phyloP scores from a whole-genome alignment of 2,113 vertebrate species.

The Bolborhynchus lineola region DNA sequence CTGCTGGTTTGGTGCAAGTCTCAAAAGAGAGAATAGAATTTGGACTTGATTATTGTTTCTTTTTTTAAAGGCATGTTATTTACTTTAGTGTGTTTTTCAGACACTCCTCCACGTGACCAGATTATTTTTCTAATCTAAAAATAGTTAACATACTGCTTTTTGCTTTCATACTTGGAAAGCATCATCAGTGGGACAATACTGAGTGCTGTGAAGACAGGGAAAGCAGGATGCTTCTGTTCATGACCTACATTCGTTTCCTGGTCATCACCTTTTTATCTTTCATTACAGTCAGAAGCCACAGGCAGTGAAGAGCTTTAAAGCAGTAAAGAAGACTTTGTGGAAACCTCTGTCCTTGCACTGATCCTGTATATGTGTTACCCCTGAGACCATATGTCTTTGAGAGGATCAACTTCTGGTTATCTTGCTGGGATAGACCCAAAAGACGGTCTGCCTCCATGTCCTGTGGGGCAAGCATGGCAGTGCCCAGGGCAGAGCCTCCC shows the following conservation, averaged over 20 bases:
- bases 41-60: not conserved
- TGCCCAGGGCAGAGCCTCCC: not conserved
- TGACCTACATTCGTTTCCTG: not conserved
- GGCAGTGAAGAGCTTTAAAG: not conserved
- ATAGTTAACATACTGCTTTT: not conserved
- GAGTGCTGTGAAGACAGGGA: not conserved
- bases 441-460: not conserved
- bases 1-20: not conserved
- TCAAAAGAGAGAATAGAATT: not conserved
- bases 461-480: fast-evolving
- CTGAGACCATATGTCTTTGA: not conserved
- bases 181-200: not conserved
- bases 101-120: not conserved
- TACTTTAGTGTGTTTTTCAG: not conserved
- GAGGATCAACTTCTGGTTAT: not conserved
- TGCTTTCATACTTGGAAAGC: not conserved
- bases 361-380: not conserved
- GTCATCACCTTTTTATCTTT: not conserved
- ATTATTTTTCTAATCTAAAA: not conserved
- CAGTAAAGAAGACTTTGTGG: not conserved
- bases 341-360: not conserved
- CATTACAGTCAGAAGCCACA: not conserved
- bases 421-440: not conserved
- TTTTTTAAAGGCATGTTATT: not conserved
- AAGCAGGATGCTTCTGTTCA: not conserved